These are phyloP conservation scores for Odontothrips loti DNA, from an alignment of 2,888 invertebrate species.

Conservation along the genomic window DNA sequence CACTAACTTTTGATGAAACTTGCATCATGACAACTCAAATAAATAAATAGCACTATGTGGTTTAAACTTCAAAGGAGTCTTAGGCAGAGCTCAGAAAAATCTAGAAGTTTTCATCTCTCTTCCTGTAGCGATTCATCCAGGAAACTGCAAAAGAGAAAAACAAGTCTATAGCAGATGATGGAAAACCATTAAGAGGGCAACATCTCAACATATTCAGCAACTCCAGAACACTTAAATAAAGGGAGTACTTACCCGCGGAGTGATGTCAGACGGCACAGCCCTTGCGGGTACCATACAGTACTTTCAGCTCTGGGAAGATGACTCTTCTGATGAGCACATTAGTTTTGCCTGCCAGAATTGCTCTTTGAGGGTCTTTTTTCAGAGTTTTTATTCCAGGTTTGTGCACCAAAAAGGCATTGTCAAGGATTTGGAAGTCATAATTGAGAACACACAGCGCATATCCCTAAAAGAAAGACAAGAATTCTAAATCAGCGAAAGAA, in stretches of 20 bases:
- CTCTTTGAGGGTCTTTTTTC: conserved; percentile 72
- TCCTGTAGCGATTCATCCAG: too few relatives aligned
- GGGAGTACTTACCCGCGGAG: neutral
- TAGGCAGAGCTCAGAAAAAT: too few relatives aligned
- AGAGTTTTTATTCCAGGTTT: conserved; percentile 86
- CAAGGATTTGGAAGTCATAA: conserved; percentile 88
- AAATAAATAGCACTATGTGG: neutral
- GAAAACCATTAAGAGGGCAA: too few relatives aligned
- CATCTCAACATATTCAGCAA: too few relatives aligned
- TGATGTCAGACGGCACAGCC: conserved; percentile 70
- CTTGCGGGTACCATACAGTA: conserved; percentile 72
- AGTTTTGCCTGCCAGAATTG: conserved; percentile 70
- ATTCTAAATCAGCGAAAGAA: neutral
- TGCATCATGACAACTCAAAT: neutral
- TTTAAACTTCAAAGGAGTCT: neutral
- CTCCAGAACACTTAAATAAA: neutral
- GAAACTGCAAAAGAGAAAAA: too few relatives aligned
- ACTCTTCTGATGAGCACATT: conserved; percentile 71
- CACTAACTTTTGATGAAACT: neutral
- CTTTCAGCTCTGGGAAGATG: conserved; percentile 79
- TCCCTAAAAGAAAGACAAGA: conserved; percentile 57
- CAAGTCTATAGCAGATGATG: too few relatives aligned
- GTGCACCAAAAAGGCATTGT: conserved; percentile 90
- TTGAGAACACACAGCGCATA: conserved; percentile 85
- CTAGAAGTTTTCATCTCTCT: too few relatives aligned